Conservation (phyloP, 2,797 vertebrate species). For the Ambastaia sidthimunki region DNA sequence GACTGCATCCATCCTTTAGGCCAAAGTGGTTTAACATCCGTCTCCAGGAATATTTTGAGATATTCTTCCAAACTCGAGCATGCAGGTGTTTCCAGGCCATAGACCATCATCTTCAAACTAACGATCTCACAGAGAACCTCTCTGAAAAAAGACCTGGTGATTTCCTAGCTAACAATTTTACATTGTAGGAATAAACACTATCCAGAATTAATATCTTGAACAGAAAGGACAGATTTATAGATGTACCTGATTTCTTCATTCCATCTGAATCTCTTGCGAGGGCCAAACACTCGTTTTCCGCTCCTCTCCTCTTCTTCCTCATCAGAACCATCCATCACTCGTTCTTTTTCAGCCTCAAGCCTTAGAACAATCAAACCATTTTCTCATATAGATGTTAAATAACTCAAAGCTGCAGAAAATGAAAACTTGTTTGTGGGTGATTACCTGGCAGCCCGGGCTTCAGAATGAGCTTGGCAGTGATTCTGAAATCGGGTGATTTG, state of each 20-base stretch:
- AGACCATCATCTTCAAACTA: constrained; percentile 81
- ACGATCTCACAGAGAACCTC: constrained; percentile 84
- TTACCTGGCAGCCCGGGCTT: constrained; percentile 87
- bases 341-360: constrained; percentile 82
- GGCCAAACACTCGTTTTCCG: constrained; percentile 80
- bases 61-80: constrained; percentile 84
- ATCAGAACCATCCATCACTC: constrained; percentile 77
- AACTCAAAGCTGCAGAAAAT: no score
- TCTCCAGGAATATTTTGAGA: constrained; percentile 86
- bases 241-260: constrained; percentile 87
- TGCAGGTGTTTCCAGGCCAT: constrained; percentile 76
- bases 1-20: constrained; percentile 90
- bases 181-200: no score
- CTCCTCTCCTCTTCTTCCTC: constrained; percentile 83
- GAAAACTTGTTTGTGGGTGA: constrained; percentile 30
- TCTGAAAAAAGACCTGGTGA: constrained; percentile 68
- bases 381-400: background rate
- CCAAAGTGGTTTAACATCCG: constrained; percentile 85
- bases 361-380: constrained; percentile 63
- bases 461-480: constrained; percentile 82
- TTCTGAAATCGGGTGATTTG: constrained; percentile 87
- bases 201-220: background rate
- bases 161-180: no score
- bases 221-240: background rate
- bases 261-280: constrained; percentile 92